Evolutionary conservation across 2,113 vertebrate species (phyloP).

Genomic region (Tetrao urogallus): DNA sequence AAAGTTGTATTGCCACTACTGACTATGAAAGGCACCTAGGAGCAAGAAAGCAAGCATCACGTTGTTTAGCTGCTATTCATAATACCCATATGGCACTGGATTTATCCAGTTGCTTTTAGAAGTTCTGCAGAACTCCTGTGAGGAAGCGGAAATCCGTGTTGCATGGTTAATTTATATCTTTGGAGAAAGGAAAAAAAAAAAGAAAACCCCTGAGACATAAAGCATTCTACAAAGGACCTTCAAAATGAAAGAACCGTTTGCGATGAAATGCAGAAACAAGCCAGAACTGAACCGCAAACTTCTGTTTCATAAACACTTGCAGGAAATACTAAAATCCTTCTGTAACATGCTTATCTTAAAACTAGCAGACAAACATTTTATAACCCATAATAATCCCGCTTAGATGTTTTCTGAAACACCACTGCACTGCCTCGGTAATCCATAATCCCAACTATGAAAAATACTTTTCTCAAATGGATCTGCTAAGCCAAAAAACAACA

Average conservation of each 20-base stretch:
- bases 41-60: not conserved
- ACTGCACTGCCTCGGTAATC: constrained; percentile 3
- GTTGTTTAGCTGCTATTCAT: not conserved
- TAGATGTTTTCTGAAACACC: constrained; percentile 14
- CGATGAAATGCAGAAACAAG: constrained; percentile 37
- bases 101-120: not conserved
- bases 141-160: constrained; percentile 8
- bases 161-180: not conserved
- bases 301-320: constrained; percentile 59
- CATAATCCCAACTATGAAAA: not conserved
- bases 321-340: constrained; percentile 70
- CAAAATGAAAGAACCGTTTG: constrained; percentile 14
- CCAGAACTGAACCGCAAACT: constrained; percentile 56
- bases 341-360: constrained; percentile 58
- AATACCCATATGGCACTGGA: not conserved
- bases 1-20: not conserved
- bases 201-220: not conserved
- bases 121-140: not conserved
- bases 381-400: constrained; percentile 48
- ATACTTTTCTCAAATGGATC: constrained; percentile 5
- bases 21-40: not conserved
- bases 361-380: constrained; percentile 56
- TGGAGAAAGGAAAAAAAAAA: constrained; percentile 15
- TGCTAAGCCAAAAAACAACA: constrained; percentile 18
- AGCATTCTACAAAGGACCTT: constrained; percentile 44